These are phyloP conservation scores for Hipparchia sbordonii DNA, from an alignment of 2,888 invertebrate genomes.

Conservation along the genomic window DNA sequence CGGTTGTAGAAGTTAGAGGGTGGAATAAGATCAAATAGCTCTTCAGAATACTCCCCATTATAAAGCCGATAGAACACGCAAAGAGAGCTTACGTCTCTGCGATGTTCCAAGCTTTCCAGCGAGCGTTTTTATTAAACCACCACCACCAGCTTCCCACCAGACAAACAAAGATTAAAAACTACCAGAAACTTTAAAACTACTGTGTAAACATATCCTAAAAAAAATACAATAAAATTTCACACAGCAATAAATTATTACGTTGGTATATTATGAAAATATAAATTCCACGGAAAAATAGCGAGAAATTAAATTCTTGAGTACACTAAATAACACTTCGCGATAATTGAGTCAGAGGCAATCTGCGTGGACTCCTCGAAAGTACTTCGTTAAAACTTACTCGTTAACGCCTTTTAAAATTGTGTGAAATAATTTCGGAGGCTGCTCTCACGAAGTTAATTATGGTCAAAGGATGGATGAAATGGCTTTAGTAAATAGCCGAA, in stretches of 20 bases:
- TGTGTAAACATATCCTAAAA: not conserved
- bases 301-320: slow-evolving; percentile 28
- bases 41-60: too few species aligned
- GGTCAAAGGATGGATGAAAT: slow-evolving; percentile 21
- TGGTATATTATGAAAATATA: not conserved
- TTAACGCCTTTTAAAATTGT: slow-evolving; percentile 37
- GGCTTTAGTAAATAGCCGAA: slow-evolving; percentile 1
- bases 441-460: slow-evolving; percentile 28
- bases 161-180: too few species aligned
- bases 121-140: too few species aligned
- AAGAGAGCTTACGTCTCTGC: too few species aligned
- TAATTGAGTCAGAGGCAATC: slow-evolving; percentile 38
- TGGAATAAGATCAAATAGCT: too few species aligned
- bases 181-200: too few species aligned
- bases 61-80: too few species aligned
- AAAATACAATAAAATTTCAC: not conserved
- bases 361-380: slow-evolving; percentile 35
- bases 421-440: slow-evolving; percentile 31
- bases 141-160: too few species aligned
- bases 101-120: too few species aligned
- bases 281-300: slow-evolving; percentile 7
- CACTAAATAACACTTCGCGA: slow-evolving; percentile 35
- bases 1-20: too few species aligned
- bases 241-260: too few species aligned
- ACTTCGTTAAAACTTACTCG: slow-evolving; percentile 39